Conservation (phyloP, 2,113 vertebrate species). For the human (Homo sapiens) region GRCh38 chr17:62469501-62470000, state of each 20-base stretch:
- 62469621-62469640: too few relatives aligned
- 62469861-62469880: conserved; percentile 20
- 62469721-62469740: not conserved
- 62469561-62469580: too few relatives aligned
- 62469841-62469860: conserved; percentile 49
- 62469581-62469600: too few relatives aligned
- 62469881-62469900: conserved; percentile 41
- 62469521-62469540: too few relatives aligned
- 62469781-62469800: not conserved
- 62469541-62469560: too few relatives aligned
- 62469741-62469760: not conserved
- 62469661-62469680: not conserved
- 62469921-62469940: too few relatives aligned
- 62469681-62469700: not conserved
- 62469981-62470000: too few relatives aligned
- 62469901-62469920: too few relatives aligned
- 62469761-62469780: not conserved
- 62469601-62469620: too few relatives aligned
- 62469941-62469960: too few relatives aligned
- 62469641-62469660: not conserved
- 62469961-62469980: too few relatives aligned
- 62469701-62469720: not conserved
- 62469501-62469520: too few relatives aligned
- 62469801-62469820: conserved; percentile 40
- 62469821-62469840: conserved; percentile 57